These are phyloP conservation scores for Diarsia brunnea DNA, from an alignment of 2,888 invertebrate species.

Conservation along the genomic window DNA sequence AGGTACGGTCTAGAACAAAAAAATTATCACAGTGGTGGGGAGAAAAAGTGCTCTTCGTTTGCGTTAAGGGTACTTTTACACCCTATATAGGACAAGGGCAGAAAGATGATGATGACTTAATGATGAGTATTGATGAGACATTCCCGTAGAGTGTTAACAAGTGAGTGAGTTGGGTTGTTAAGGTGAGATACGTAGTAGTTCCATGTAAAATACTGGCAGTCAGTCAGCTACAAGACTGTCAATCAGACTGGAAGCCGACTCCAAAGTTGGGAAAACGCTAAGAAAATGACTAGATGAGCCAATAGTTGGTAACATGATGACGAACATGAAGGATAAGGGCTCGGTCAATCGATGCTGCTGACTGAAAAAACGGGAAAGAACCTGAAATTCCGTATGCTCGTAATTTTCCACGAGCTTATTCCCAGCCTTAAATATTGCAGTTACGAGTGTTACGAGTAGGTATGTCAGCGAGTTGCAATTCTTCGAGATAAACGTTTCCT, in stretches of 20 bases:
- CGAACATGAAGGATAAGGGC: background rate
- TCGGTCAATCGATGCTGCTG: background rate
- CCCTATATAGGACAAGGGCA: too few relatives aligned
- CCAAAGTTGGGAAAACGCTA: background rate
- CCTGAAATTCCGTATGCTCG: conserved; percentile 1
- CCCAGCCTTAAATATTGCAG: conserved; percentile 45
- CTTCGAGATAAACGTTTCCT: conserved; percentile 50
- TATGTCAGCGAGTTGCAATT: conserved; percentile 46
- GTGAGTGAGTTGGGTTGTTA: background rate
- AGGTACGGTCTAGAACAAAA: too few relatives aligned
- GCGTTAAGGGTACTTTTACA: too few relatives aligned
- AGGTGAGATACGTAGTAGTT: background rate
- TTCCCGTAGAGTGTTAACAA: background rate
- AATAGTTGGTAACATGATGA: background rate
- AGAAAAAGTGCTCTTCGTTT: too few relatives aligned
- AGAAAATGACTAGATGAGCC: background rate
- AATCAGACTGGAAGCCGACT: background rate
- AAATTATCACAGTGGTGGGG: too few relatives aligned
- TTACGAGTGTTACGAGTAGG: conserved; percentile 31
- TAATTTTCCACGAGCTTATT: conserved; percentile 15
- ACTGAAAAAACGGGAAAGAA: background rate
- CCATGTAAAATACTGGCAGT: background rate
- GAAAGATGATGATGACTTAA: too few relatives aligned
- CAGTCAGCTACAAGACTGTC: background rate
- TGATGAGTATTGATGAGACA: too few relatives aligned